phyloP scores from a whole-genome alignment of 2,888 invertebrate genomes.

The Dysmachus trigonus region DNA sequence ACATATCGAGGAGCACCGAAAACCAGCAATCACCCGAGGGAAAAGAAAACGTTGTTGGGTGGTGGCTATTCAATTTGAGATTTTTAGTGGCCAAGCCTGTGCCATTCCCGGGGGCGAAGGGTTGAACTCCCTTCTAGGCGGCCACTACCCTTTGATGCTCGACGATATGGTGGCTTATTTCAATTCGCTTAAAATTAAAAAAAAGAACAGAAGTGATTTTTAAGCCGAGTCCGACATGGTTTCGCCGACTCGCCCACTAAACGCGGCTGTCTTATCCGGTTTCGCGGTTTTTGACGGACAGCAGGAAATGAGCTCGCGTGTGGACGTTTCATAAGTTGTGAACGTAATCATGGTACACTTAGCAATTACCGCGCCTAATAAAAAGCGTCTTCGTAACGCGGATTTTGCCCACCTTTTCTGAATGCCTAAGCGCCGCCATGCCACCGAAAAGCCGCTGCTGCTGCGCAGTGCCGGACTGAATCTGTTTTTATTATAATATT shows the following conservation, averaged over 20 bases:
- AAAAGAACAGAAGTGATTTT: background rate
- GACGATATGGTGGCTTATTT: background rate
- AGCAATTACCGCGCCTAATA: conserved; percentile 25
- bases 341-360: conserved; percentile 41
- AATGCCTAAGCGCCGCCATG: background rate
- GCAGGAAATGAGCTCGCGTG: conserved; percentile 42
- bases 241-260: background rate
- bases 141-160: background rate
- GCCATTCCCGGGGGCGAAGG: background rate
- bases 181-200: background rate
- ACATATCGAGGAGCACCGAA: conserved; percentile 1
- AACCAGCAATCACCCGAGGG: conserved; percentile 12
- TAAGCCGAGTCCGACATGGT: background rate
- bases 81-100: conserved; percentile 14
- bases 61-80: conserved; percentile 31
- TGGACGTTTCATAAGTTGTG: conserved; percentile 32
- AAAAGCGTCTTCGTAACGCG: conserved; percentile 10
- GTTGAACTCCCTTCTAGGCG: background rate
- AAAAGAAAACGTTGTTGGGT: background rate
- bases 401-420: background rate
- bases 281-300: conserved; percentile 7
- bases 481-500: background rate
- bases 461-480: background rate
- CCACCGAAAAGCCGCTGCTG: background rate
- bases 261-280: background rate